These are phyloP conservation scores for Notechis scutatus DNA, from an alignment of 2,113 vertebrate species.

Conservation along the genomic window DNA sequence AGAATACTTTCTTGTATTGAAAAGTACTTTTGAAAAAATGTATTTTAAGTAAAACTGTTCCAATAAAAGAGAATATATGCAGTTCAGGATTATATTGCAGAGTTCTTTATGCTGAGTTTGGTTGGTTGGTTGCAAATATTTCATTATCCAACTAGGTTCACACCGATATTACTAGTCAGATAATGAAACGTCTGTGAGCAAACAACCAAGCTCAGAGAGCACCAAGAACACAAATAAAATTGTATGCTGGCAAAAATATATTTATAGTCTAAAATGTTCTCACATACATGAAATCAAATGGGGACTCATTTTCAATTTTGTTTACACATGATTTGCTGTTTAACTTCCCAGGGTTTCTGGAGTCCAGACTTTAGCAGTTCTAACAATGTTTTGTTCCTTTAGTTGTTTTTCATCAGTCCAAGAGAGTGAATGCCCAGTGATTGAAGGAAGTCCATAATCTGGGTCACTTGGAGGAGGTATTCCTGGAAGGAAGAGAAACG, in stretches of 20 bases:
- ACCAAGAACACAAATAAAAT: conserved; percentile 48
- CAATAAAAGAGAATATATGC: neutral
- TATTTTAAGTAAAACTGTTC: conserved; percentile 39
- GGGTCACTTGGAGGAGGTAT: conserved; percentile 94
- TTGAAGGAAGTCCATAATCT: conserved; percentile 92
- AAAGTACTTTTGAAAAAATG: conserved; percentile 70
- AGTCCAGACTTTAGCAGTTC: conserved; percentile 95
- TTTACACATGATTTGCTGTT: conserved; percentile 78
- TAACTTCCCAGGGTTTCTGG: conserved; percentile 91
- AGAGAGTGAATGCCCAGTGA: conserved; percentile 95
- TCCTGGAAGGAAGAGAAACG: conserved; percentile 67
- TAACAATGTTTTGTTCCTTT: conserved; percentile 91
- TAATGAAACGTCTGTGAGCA: neutral
- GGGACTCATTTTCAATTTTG: conserved; percentile 91
- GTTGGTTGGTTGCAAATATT: neutral
- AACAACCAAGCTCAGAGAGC: neutral
- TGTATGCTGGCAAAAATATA: conserved; percentile 37
- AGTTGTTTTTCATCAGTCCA: conserved; percentile 98
- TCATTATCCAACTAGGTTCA: neutral
- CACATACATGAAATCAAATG: conserved; percentile 75
- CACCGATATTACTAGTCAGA: neutral
- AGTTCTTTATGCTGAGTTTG: neutral
- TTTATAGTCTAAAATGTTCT: neutral
- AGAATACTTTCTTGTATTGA: conserved; percentile 70
- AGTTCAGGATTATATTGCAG: neutral